Evolutionary conservation across 2,888 invertebrate genomes (phyloP).

Genomic region (Epirrhoe alternata): DNA sequence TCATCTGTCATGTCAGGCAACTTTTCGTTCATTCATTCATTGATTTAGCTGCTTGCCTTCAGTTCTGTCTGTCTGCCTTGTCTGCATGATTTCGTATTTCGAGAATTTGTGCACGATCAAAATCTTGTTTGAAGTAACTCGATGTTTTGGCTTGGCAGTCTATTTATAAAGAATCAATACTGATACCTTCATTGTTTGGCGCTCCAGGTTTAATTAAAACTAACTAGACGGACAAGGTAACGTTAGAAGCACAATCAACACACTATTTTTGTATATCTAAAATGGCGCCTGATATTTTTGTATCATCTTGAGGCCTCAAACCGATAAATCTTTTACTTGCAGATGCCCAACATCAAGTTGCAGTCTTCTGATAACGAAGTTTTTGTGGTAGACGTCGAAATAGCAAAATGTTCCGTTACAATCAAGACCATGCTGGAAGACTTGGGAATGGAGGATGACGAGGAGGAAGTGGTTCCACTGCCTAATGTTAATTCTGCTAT

Average conservation of each 20-base stretch:
- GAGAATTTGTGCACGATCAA: not conserved
- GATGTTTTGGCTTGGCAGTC: not conserved
- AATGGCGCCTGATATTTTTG: constrained; percentile 50
- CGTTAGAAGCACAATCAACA: constrained; percentile 10
- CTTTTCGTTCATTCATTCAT: too few species aligned
- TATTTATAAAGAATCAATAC: not conserved
- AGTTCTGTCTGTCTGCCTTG: too few species aligned
- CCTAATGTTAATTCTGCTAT: constrained; percentile 99
- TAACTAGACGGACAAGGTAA: constrained; percentile 26
- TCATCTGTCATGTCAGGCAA: too few species aligned
- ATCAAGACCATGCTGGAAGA: constrained; percentile 99
- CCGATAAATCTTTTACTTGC: constrained; percentile 50
- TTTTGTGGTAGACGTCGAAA: constrained; percentile 98
- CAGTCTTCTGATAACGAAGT: constrained; percentile 98
- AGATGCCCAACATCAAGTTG: constrained; percentile 97
- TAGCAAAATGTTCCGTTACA: constrained; percentile 98
- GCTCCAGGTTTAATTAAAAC: not conserved
- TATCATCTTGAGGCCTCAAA: constrained; percentile 17
- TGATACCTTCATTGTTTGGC: not conserved
- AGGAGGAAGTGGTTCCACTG: constrained; percentile 97
- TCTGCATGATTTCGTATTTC: too few species aligned
- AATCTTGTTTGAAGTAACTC: not conserved
- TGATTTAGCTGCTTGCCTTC: too few species aligned
- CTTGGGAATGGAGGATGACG: constrained; percentile 95
- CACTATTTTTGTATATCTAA: constrained; percentile 45